Percentiles rank a stretch among this genome's conserved stretches.
phyloP scores from a whole-genome alignment of 2,888 invertebrate species.

The Halocaridina rubra region DNA sequence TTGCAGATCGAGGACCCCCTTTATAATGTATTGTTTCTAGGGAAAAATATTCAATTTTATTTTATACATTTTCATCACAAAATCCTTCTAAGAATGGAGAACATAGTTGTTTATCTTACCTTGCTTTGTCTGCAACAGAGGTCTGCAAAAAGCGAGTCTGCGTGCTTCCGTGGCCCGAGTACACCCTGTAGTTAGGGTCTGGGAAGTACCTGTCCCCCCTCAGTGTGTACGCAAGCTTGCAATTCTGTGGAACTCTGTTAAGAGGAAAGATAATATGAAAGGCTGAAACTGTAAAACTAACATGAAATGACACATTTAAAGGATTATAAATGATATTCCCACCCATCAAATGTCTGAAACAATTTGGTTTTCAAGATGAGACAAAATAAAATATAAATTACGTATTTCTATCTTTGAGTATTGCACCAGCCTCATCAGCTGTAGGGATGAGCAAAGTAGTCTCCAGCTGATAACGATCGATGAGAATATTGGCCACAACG shows the following conservation, averaged over 20 bases:
- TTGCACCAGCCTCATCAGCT: conserved; percentile 76
- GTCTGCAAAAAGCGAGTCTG: conserved; percentile 51
- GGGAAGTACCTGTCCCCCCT: conserved; percentile 79
- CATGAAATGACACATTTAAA: too few species aligned
- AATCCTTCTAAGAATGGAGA: neutral
- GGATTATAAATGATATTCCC: too few species aligned
- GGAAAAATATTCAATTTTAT: too few species aligned
- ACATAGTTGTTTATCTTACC: conserved; percentile 19
- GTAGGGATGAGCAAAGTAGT: conserved; percentile 80
- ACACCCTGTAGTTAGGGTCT: conserved; percentile 81
- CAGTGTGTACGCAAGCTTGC: conserved; percentile 76
- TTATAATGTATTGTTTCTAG: too few species aligned
- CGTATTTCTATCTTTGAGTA: conserved; percentile 72
- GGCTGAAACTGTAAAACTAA: too few species aligned
- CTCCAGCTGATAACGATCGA: conserved; percentile 83
- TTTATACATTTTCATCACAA: neutral
- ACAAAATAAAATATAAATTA: too few species aligned
- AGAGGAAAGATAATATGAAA: too few species aligned
- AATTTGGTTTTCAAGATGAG: too few species aligned
- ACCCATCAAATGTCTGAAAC: too few species aligned
- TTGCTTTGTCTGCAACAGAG: conserved; percentile 51
- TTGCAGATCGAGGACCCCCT: too few species aligned
- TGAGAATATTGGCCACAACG: conserved; percentile 84
- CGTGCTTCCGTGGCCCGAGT: conserved; percentile 67
- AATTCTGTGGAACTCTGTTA: conserved; percentile 76